These are phyloP conservation scores for Teleogryllus oceanicus DNA, from an alignment of 2,888 invertebrate species.

Conservation along the genomic window DNA sequence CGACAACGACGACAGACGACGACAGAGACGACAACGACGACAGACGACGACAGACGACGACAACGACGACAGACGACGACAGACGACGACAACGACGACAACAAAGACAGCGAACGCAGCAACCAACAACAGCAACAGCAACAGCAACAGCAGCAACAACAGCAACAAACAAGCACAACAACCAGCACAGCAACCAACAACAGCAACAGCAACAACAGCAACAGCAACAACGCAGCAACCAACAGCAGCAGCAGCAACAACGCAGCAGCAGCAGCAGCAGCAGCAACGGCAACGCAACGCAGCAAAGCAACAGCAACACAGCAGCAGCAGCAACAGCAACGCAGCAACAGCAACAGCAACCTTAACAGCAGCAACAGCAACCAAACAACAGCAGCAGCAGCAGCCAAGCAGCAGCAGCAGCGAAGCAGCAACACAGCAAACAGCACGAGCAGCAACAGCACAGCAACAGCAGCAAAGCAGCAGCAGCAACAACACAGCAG, in stretches of 20 bases:
- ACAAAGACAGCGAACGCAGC: background rate
- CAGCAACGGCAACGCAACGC: background rate
- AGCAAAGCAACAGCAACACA: background rate
- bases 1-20: no score
- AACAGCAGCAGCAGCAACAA: no score
- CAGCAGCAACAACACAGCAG: no score
- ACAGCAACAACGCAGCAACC: no score
- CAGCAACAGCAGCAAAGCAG: no score
- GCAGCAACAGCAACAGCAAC: background rate
- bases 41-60: no score
- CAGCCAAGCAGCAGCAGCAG: no score
- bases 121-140: background rate
- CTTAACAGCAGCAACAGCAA: background rate
- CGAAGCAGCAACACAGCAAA: background rate
- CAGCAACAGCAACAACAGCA: background rate
- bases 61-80: no score
- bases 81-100: background rate
- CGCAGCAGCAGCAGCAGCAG: background rate
- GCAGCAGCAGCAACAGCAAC: background rate
- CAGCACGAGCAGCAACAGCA: no score
- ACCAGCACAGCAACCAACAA: background rate
- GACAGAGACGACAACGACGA: no score
- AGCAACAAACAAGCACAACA: background rate
- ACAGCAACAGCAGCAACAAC: background rate
- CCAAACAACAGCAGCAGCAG: no score